Base-by-base conservation (phyloP, 1,140 invertebrate genomes). In the Scaptomyza pallida region DNA sequence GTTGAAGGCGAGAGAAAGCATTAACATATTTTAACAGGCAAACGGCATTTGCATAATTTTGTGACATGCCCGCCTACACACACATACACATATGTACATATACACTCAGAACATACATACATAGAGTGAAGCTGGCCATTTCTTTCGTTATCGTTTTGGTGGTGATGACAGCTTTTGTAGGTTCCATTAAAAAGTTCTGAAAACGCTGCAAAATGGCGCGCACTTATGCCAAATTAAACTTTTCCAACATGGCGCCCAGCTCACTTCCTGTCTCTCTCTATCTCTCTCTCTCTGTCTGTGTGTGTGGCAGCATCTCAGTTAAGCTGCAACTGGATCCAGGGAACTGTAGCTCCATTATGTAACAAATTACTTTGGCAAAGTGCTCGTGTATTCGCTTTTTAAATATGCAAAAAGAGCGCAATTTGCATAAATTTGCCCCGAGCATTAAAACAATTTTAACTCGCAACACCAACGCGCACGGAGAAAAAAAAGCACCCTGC, bases 351-450 rank as follows among this genome's bases (percentile, higher is more conserved):
- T 69, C 83, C 83, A 89, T 89, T 89, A 89, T 89, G 85, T 89
- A 77, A 82, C 75, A 86, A 89, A 89, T 83, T 89, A 89, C 81
- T 85, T 89, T 90, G 78, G 73, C 72, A 90, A 90, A 90, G 89
- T 89, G 89, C 89, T 90, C 89, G 81, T 90, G 85, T 89, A 90
- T 88, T 89, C 85, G 85, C 89, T 89, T 89, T 90, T 90, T 90
- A 90, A 90, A 90, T 90, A 90, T 90, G 89, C 89, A 90, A 90
- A 90, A 90, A 90, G 89, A 90, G 81, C 79, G 81, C 89, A 90
- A 90, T 90, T 90, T 90, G 74, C 89, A 90, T 90, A 90, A 89
- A 90, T 90, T 90, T 90, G 79, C 73, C 89, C 71, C 81, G n/a
- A 71, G 70, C 89, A 90, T 90, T 90, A 90, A 90, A 90, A 90